These are phyloP conservation scores for Monodelphis domestica DNA, from an alignment of 2,797 vertebrate genomes.

Conservation along the genomic window DNA sequence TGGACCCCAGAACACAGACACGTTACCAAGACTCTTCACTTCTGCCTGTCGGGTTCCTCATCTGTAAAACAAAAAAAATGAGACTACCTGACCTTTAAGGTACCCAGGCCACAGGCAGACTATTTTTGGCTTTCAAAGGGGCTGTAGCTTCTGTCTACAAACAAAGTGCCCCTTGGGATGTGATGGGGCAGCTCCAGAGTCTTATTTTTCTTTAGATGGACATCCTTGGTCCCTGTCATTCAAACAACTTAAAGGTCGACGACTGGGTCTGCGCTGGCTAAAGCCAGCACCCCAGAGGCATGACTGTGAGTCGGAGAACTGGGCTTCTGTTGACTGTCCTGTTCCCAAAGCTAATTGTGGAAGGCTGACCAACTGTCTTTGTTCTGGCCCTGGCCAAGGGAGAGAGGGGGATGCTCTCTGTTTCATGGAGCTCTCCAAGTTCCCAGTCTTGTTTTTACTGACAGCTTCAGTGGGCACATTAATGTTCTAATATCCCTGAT, in stretches of 20 bases:
- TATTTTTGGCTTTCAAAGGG: background rate
- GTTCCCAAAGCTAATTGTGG: background rate
- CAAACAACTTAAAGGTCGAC: background rate
- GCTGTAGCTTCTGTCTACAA: background rate
- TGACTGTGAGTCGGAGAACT: background rate
- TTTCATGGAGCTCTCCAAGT: no score
- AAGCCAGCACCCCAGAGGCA: background rate
- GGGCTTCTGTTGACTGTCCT: background rate
- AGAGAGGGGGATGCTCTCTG: no score
- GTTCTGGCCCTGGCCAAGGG: no score
- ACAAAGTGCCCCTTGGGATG: background rate
- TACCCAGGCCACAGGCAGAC: background rate
- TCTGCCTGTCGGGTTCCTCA: background rate
- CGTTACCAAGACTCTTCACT: background rate
- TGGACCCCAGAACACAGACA: no score
- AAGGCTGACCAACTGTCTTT: no score
- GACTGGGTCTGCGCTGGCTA: background rate
- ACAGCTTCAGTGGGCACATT: background rate
- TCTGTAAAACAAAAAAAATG: background rate
- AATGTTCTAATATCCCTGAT: no score
- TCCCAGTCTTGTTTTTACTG: no score
- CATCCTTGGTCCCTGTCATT: background rate
- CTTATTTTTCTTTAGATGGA: background rate
- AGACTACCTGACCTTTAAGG: background rate
- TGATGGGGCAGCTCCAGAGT: background rate